Conservation (phyloP, 2,113 vertebrate genomes). For the Hippolais icterina region DNA sequence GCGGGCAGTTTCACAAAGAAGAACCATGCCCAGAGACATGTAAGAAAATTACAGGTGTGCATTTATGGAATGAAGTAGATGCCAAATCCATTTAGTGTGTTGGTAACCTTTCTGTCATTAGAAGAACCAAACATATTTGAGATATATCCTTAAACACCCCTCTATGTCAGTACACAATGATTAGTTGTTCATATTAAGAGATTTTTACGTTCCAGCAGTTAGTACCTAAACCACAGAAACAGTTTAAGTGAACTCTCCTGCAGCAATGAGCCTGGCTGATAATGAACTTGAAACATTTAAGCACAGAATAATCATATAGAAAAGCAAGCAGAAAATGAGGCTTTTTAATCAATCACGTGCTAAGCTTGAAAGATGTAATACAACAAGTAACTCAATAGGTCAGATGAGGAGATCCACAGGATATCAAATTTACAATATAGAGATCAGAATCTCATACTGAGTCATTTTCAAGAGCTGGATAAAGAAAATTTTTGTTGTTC, state of each 20-base stretch:
- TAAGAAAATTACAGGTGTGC: background rate
- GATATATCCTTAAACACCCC: background rate
- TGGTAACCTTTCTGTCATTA: background rate
- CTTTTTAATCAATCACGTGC: slow-evolving; percentile 7
- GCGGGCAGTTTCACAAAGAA: background rate
- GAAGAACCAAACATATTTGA: background rate
- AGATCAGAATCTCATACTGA: slow-evolving; percentile 62
- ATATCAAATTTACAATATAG: slow-evolving; percentile 42
- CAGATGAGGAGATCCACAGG: slow-evolving; percentile 40
- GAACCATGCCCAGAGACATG: background rate
- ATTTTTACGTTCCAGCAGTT: background rate
- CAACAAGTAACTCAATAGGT: background rate
- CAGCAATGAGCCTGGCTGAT: background rate
- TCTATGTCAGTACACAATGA: background rate
- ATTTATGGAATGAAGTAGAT: background rate
- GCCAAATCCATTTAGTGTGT: background rate
- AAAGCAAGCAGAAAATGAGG: slow-evolving; percentile 25
- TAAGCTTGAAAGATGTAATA: slow-evolving; percentile 11
- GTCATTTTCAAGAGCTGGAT: slow-evolving; percentile 17
- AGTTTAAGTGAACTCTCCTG: background rate
- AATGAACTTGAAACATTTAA: background rate
- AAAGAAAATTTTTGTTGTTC: slow-evolving; percentile 11
- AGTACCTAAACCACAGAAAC: background rate
- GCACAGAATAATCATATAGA: background rate
- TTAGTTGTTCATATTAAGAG: background rate